Evolutionary conservation across 2,113 vertebrate species (phyloP).

Genomic region (Fulmarus glacialis): DNA sequence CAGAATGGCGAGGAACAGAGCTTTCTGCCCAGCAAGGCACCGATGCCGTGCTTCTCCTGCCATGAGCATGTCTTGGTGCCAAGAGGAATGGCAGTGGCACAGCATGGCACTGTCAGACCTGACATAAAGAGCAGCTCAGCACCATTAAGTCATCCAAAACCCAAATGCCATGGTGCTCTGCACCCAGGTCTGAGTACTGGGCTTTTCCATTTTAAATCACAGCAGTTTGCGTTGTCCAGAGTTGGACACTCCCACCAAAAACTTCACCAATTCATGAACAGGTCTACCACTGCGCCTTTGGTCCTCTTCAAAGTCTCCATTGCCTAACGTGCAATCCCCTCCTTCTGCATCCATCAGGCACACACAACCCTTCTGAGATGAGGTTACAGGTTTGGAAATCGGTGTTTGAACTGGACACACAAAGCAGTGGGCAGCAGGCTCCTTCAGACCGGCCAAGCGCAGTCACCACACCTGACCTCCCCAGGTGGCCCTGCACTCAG

Average conservation of each 20-base stretch:
- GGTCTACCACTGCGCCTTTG: fast-evolving
- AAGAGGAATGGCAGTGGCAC: neutral
- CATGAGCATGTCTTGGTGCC: fast-evolving
- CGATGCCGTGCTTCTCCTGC: fast-evolving
- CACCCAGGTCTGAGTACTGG: neutral
- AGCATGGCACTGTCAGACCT: neutral
- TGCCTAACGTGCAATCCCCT: neutral
- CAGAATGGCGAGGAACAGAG: neutral
- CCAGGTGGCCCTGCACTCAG: fast-evolving
- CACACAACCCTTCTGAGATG: fast-evolving
- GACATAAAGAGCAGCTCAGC: neutral
- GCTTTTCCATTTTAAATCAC: neutral
- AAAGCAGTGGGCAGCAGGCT: fast-evolving
- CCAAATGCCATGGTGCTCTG: neutral
- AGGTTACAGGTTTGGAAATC: neutral
- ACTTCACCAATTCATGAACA: neutral
- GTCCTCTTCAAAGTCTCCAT: neutral
- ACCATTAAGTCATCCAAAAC: neutral
- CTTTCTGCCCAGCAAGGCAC: neutral
- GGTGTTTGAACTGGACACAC: neutral
- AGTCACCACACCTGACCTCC: fast-evolving
- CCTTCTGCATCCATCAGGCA: neutral
- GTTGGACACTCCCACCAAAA: neutral
- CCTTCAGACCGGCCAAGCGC: neutral
- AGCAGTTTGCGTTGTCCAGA: neutral